phyloP scores from a whole-genome alignment of 2,888 invertebrate species.

The Zhuqinia jingwanae region DNA sequence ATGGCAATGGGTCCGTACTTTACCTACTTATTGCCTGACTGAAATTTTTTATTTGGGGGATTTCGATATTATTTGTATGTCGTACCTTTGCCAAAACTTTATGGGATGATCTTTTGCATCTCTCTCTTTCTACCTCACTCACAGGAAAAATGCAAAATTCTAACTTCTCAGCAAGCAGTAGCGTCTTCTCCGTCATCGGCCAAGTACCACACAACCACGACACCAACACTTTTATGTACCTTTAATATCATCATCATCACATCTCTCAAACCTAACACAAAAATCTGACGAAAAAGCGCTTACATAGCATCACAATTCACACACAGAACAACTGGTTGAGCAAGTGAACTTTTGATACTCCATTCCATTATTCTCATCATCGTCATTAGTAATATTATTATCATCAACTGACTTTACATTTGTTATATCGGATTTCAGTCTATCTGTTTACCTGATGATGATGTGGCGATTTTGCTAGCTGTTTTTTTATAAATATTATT shows the following conservation, averaged over 20 bases:
- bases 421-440: too few relatives aligned
- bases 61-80: slow-evolving; percentile 10
- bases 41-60: background rate
- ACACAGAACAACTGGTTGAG: slow-evolving; percentile 63
- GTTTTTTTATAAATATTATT: background rate
- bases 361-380: slow-evolving; percentile 55
- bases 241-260: background rate
- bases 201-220: slow-evolving; percentile 27
- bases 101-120: background rate
- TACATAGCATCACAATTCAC: slow-evolving; percentile 12
- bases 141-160: background rate
- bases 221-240: background rate
- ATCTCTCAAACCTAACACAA: background rate
- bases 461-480: background rate
- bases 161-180: background rate
- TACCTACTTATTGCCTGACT: too few relatives aligned
- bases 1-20: too few relatives aligned
- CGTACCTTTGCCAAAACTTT: too few relatives aligned
- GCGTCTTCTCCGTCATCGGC: slow-evolving; percentile 7
- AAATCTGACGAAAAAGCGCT: background rate
- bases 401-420: slow-evolving; percentile 7
- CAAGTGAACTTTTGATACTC: slow-evolving; percentile 74
- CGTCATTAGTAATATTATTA: slow-evolving; percentile 29
- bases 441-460: background rate
- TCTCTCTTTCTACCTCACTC: background rate